Evolutionary conservation across 2,113 vertebrate species (phyloP), one percentile per base, ranked within the genome.

Genomic region (Tupaia tana): DNA sequence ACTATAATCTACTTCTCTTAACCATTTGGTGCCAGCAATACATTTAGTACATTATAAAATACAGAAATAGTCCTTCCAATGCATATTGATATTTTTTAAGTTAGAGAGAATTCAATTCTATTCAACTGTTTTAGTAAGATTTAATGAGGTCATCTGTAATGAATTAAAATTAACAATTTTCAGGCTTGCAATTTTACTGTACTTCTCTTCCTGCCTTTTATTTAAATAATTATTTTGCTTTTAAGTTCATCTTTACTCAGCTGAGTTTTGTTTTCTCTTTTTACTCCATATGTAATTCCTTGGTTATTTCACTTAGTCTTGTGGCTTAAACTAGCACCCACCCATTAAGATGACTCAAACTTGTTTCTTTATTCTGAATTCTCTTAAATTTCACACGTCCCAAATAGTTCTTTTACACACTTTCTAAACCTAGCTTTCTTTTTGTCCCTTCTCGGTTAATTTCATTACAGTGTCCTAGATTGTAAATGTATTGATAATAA

Each of bases 201-300:
- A 56, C 31, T 82, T 82, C 56, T 86, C 31, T 89, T 15, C 24
- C 24, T 86, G 13, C 16, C 88, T 4, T 11, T 66, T 85, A 66
- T 58, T 79, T 81, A 22, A 70, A 25, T 67, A 56, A 31, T 97
- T 95, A 89, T 97, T 96, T 89, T 95, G 27, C 52, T 66, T 59
- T 75, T 54, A 92, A 54, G 16, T 93, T 95, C 25, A 89, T 63
- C 70, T 73, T 91, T 96, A 66, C 14, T 93, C n/a, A 74, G 1
- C 34, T 19, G 69, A 61, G 43, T 70, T 93, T 25, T 89, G 10
- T 88, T 24, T 67, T 93, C 43, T 87, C 22, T 87, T 89, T 31
- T 73, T 15, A 29, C 59, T 56, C 3, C 84, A 0, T 92, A 16
- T 12, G 19, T 91, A 77, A 75, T 83, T 18, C 34, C 18, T 91